phyloP scores from a whole-genome alignment of 2,888 invertebrate genomes.

The Muschampia plurimacula region DNA sequence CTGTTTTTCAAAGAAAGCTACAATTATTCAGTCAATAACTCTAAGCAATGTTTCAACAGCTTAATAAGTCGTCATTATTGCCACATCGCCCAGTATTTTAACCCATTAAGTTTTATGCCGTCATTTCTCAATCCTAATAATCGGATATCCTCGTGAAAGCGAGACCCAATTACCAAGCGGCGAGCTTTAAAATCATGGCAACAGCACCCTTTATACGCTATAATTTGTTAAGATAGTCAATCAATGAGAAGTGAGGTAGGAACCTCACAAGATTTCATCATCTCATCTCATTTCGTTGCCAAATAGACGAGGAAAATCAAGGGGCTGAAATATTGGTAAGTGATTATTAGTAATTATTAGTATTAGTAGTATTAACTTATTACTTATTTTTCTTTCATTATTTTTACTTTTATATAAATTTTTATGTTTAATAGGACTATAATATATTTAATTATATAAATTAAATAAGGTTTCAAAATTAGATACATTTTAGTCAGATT shows the following conservation, averaged over 20 bases:
- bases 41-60: conserved; percentile 26
- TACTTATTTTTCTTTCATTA: too few species aligned
- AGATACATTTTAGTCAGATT: too few species aligned
- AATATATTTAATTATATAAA: too few species aligned
- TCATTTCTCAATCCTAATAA: conserved; percentile 30
- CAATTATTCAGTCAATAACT: conserved; percentile 27
- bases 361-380: too few species aligned
- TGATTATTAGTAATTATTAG: too few species aligned
- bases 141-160: conserved; percentile 33
- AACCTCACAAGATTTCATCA: not conserved
- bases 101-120: conserved; percentile 30
- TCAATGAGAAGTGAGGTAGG: not conserved
- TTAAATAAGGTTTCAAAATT: too few species aligned
- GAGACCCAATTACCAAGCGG: conserved; percentile 25
- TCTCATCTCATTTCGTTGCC: not conserved
- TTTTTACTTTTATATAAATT: too few species aligned
- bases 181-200: conserved; percentile 11
- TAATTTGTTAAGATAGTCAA: conserved; percentile 15
- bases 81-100: conserved; percentile 24
- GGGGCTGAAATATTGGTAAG: not conserved
- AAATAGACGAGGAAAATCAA: not conserved
- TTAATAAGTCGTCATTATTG: conserved; percentile 34
- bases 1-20: conserved; percentile 15
- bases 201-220: conserved; percentile 13
- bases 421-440: too few species aligned